Conservation (phyloP, 2,888 invertebrate species). For the Terebella lapidaria region DNA sequence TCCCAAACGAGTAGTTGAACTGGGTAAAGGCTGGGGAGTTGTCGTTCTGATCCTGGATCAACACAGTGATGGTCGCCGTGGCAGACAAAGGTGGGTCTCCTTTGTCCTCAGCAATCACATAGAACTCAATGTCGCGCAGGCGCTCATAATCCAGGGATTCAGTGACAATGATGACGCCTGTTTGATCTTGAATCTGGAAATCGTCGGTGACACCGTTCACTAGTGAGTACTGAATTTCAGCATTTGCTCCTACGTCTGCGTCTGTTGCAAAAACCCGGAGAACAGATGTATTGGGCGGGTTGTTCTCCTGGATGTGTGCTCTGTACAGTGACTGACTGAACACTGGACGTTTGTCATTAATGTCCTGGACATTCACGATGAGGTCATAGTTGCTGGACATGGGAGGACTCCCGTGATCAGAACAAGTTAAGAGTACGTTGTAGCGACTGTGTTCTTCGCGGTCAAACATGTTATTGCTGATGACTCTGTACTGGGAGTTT, state of each 20-base stretch:
- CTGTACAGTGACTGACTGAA: constrained; percentile 14
- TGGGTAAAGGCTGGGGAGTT: constrained; percentile 16
- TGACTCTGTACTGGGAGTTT: constrained; percentile 12
- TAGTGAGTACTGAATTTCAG: constrained; percentile 32
- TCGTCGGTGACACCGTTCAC: constrained; percentile 3
- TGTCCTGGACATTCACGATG: constrained; percentile 13
- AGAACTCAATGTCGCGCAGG: constrained; percentile 23
- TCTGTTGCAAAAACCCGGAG: constrained; percentile 18
- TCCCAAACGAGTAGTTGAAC: constrained; percentile 13
- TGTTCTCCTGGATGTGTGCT: constrained; percentile 15
- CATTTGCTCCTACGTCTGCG: constrained; percentile 34
- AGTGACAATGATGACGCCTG: constrained; percentile 12
- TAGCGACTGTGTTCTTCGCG: constrained; percentile 11
- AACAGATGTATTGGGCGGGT: constrained; percentile 7
- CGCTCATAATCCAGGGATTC: constrained; percentile 16
- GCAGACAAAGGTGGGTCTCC: constrained; percentile 32
- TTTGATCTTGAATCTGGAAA: constrained; percentile 9
- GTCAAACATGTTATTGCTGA: constrained; percentile 18
- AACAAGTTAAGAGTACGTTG: constrained; percentile 12
- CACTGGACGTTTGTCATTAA: constrained; percentile 18
- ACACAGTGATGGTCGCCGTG: constrained; percentile 30
- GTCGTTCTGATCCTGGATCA: constrained; percentile 31
- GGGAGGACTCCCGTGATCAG: constrained; percentile 11
- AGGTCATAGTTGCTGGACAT: constrained; percentile 7
- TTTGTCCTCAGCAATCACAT: constrained; percentile 35